These are phyloP conservation scores for Antrozous pallidus DNA, from an alignment of 2,797 vertebrate species.

Conservation along the genomic window DNA sequence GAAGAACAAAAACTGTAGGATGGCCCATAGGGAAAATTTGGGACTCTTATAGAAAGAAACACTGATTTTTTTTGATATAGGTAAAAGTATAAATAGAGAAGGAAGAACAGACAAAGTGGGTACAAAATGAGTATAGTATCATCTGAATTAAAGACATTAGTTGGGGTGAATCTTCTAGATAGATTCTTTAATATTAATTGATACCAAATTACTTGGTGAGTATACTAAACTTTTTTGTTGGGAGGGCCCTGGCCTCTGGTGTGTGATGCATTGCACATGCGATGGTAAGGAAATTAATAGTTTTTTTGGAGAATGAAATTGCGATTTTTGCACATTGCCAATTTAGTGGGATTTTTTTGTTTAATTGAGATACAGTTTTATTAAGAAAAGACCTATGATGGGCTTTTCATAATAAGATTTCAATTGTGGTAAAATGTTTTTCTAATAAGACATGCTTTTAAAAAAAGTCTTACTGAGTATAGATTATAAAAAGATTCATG, in stretches of 20 bases:
- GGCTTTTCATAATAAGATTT: not conserved
- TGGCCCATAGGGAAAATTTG: not conserved
- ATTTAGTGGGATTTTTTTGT: not conserved
- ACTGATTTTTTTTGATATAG: not conserved
- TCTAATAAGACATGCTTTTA: not conserved
- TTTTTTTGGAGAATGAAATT: not conserved
- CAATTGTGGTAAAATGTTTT: constrained; percentile 18
- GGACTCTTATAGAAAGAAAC: not conserved
- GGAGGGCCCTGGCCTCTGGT: not conserved
- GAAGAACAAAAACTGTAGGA: not conserved
- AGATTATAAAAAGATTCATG: not conserved
- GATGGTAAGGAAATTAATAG: not conserved
- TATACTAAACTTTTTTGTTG: not conserved
- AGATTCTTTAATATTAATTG: not conserved
- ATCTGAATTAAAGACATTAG: not conserved
- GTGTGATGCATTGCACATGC: not conserved
- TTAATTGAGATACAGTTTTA: not conserved
- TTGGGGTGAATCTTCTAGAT: not conserved
- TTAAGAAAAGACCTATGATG: not conserved
- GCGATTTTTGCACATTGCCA: not conserved
- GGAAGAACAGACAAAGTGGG: not conserved
- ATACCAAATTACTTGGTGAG: not conserved
- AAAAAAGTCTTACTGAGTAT: not conserved
- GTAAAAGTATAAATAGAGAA: not conserved
- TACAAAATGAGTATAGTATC: not conserved